A percentile compares a stretch with the other conserved stretches of the same genome.
Conservation (phyloP, 1,140 invertebrate species). For the Drosophila watanabei region DNA sequence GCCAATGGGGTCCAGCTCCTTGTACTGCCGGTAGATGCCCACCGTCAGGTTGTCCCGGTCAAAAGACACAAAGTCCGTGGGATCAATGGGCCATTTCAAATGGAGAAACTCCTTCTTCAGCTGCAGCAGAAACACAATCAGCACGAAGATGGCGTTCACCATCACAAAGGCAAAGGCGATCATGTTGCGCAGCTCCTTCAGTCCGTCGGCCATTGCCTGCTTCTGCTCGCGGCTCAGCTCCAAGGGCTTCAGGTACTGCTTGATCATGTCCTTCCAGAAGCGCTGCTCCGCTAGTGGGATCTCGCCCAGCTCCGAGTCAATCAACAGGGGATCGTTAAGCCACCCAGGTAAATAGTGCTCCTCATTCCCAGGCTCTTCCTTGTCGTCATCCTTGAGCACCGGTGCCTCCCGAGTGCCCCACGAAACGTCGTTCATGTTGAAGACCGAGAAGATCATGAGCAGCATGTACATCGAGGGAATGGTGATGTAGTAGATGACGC, state of each 20-base stretch:
- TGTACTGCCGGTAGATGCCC: slow-evolving; percentile 86
- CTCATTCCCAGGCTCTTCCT: slow-evolving; percentile 17
- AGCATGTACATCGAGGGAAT: slow-evolving; percentile 98
- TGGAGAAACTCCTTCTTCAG: slow-evolving; percentile 90
- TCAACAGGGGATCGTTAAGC: slow-evolving; percentile 90
- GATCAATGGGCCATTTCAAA: slow-evolving; percentile 90
- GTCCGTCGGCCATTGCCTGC: slow-evolving; percentile 87
- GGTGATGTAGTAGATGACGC: slow-evolving; percentile 95
- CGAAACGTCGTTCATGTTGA: slow-evolving; percentile 95
- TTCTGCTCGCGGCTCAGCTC: slow-evolving; percentile 88
- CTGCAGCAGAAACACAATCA: slow-evolving; percentile 93
- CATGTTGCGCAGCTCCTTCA: slow-evolving; percentile 90
- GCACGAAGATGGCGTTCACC: slow-evolving; percentile 93
- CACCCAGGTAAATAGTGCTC: slow-evolving; percentile 87
- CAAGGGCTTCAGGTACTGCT: slow-evolving; percentile 90
- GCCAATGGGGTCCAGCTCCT: slow-evolving; percentile 92
- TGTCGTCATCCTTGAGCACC: slow-evolving; percentile 59
- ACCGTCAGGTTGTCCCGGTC: slow-evolving; percentile 85
- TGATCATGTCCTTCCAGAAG: slow-evolving; percentile 92
- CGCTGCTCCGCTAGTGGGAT: slow-evolving; percentile 88
- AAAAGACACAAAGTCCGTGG: slow-evolving; percentile 89
- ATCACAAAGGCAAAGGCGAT: slow-evolving; percentile 93
- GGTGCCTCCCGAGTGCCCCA: slow-evolving; percentile 95
- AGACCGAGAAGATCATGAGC: slow-evolving; percentile 95
- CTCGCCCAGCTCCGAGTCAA: slow-evolving; percentile 88